Percentiles rank a stretch among this genome's conserved stretches.
phyloP scores from a whole-genome alignment of 2,113 vertebrate species.

The Scytalopus superciliaris region DNA sequence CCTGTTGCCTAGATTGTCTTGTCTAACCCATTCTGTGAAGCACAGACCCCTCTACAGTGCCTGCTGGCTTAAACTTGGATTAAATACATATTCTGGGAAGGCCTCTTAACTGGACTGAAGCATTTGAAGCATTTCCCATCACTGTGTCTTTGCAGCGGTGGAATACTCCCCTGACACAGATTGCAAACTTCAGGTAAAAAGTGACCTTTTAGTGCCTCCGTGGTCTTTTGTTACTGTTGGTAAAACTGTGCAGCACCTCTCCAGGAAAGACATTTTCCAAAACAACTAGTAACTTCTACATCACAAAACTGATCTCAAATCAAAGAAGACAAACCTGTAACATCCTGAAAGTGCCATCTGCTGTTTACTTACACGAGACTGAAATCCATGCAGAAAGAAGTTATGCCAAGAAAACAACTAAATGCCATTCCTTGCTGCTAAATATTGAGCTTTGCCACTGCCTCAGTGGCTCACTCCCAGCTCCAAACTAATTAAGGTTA shows the following conservation, averaged over 20 bases:
- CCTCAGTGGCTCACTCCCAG: neutral
- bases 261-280: neutral
- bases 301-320: neutral
- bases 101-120: neutral
- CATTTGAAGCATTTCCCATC: neutral
- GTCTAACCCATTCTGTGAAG: neutral
- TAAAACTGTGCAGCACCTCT: neutral
- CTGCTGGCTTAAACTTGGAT: neutral
- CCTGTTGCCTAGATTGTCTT: neutral
- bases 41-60: neutral
- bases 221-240: neutral
- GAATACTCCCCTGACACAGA: neutral
- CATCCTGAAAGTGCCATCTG: neutral
- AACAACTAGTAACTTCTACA: neutral
- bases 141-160: rapidly evolving
- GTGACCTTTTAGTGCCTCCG: neutral
- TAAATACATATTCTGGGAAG: neutral
- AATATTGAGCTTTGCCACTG: neutral
- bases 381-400: neutral
- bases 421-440: neutral
- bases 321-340: neutral
- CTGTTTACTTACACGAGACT: neutral
- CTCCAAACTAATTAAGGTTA: neutral
- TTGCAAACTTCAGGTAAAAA: neutral
- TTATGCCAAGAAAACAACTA: neutral